Evolutionary conservation across 2,888 invertebrate genomes (phyloP).

Genomic region (Volucella inflata): DNA sequence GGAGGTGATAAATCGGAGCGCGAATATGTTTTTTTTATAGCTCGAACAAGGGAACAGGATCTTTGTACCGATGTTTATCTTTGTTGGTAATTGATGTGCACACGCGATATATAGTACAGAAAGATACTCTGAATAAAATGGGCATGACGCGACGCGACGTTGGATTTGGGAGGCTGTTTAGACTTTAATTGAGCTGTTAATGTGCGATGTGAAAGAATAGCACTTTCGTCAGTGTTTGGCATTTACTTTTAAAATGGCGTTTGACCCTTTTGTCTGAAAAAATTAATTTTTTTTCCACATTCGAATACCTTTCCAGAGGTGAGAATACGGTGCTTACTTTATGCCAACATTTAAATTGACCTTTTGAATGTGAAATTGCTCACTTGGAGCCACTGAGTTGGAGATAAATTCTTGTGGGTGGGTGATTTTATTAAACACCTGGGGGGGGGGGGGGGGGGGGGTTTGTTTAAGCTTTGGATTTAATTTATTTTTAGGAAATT

Average conservation of each 20-base stretch:
- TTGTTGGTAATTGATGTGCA: constrained; percentile 60
- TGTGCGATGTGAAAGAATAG: constrained; percentile 16
- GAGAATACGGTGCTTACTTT: constrained; percentile 42
- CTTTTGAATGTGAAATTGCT: constrained; percentile 23
- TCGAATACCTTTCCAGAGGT: constrained; percentile 34
- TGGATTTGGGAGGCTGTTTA: constrained; percentile 35
- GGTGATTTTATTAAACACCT: no score
- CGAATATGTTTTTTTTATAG: constrained; percentile 53
- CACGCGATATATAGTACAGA: constrained; percentile 55
- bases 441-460: accelerated
- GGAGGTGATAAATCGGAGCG: constrained; percentile 71
- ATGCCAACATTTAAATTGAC: constrained; percentile 22
- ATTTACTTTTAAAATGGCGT: constrained; percentile 34
- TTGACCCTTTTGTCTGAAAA: constrained; percentile 53
- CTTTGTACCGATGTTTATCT: constrained; percentile 51
- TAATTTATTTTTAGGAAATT: no score
- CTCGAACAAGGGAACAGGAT: constrained; percentile 49
- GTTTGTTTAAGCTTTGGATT: no score
- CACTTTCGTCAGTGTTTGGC: constrained; percentile 22
- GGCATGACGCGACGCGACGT: neutral
- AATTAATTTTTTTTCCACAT: constrained; percentile 32
- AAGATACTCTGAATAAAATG: constrained; percentile 25
- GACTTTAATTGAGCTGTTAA: constrained; percentile 73
- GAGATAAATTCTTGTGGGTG: no score
- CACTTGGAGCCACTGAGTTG: neutral